Base-by-base conservation (phyloP, 2,888 invertebrate genomes). In the Andrena flavipes region DNA sequence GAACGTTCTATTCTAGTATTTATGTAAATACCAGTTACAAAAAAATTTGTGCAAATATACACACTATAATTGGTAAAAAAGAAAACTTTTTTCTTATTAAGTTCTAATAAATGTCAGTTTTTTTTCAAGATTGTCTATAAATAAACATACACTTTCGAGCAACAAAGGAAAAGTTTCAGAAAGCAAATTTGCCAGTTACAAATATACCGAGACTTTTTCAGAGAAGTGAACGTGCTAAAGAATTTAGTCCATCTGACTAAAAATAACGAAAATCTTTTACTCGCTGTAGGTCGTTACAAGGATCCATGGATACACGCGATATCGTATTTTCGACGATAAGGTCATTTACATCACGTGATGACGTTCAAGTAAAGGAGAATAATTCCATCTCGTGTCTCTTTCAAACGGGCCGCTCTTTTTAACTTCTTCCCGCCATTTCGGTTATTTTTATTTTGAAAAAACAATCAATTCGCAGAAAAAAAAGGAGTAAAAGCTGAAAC, bases 281-380 rank as follows among this genome's bases (percentile, higher is more conserved):
- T 54, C n/a, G 30, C 2, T 73, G 65, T 84, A 89, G 86, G 87
- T 89, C 87, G 73, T 69, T 67, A 64, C 80, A 87, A 89, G 86
- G 84, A 87, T 82, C 67, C 59, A 33, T 60, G 54, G 72, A 56
- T 70, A 13, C 67, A 75, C 63, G 60, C 73, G 64, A 76, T 80
- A 79, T 81, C 71, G 62, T 71, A 74, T 82, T 82, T 72, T 76
- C 63, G 76, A 81, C 73, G 77, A 65, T 54, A 80, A 80, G 87
- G 87, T 90, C 87, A 73, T 86, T 89, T 86, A 87, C 87, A 87
- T 71, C 42, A 51, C 13, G 51, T 13, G 63, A 69, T 81, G 68
- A 80, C 79, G 60, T 30, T 65, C 26, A 30, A 26, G 67, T 10
- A 59, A 33, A 68, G 26, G 76, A 20, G 16, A 4, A 4, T 42